Base-by-base conservation (phyloP, 2,113 vertebrate genomes). In the Mionectes macconnelli region DNA sequence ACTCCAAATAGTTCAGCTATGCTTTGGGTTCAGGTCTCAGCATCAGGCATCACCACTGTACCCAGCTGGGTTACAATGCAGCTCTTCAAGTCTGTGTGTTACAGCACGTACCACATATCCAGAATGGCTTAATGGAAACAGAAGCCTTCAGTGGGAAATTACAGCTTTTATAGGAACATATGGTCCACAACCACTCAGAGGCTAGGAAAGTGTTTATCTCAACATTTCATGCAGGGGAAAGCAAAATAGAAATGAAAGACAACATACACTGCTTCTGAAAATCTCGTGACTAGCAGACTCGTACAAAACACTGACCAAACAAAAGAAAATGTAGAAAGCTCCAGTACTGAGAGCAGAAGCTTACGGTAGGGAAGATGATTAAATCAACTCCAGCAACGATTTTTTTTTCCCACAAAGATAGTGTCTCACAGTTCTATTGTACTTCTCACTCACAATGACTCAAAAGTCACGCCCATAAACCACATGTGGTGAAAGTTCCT, bases 121-220 rank as follows among this genome's bases (percentile, higher is more conserved):
- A 64, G 33, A 77, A 90, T 2, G 6, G 42, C n/a, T 77, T 77
- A 83, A 64, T 8, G 20, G 55, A 88, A 96, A 77, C 47, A 80
- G 76, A 74, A 94, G 44, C n/a, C 56, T 35, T 70, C 52, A 8
- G 50, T 30, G 10, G 75, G 35, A 96, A 93, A 89, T 77, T 64
- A 67, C 8, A 91, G 68, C 35, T 85, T 88, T 86, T 91, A 88
- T 35, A 67, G 55, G 39, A 96, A 88, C 78, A 95, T 80, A 91
- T 8, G 82, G 75, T 74, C 40, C 79, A 79, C 68, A 83, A 56
- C 17, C 47, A 67, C 35, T 86, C 60, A 67, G 56, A 24, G n/a
- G 52, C 66, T 93, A 74, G 66, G 40, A 79, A 83, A 95, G 67
- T 84, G 35, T 94, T 96, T 84, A 83, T 63, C 59, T 84, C 59